These are phyloP conservation scores for Trilocha varians DNA, from an alignment of 2,888 invertebrate species.

Conservation along the genomic window DNA sequence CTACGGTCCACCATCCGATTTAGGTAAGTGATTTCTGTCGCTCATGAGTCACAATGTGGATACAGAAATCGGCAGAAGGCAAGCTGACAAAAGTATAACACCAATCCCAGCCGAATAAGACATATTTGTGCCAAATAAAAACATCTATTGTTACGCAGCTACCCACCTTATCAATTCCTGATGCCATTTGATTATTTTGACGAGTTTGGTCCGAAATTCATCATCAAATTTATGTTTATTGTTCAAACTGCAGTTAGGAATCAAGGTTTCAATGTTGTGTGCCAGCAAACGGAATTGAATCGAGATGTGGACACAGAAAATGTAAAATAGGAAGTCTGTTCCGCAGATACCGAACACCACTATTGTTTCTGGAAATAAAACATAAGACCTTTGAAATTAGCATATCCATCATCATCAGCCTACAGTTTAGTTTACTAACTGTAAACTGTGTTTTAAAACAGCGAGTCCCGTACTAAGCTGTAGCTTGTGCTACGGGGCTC, in stretches of 20 bases:
- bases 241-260: constrained; percentile 9
- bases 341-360: constrained; percentile 22
- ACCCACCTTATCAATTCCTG: constrained; percentile 35
- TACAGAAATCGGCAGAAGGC: too few species aligned
- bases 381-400: not conserved
- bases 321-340: constrained; percentile 36
- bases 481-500: too few species aligned
- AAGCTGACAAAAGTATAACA: too few species aligned
- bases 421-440: too few species aligned
- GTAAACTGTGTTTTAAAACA: too few species aligned
- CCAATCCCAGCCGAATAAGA: too few species aligned
- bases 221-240: constrained; percentile 11
- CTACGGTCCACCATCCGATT: too few species aligned
- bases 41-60: too few species aligned
- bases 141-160: too few species aligned
- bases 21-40: too few species aligned
- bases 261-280: constrained; percentile 23
- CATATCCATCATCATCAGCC: not conserved
- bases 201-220: constrained; percentile 20
- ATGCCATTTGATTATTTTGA: constrained; percentile 33
- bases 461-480: too few species aligned
- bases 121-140: too few species aligned
- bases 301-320: constrained; percentile 33
- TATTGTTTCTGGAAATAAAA: constrained; percentile 24
- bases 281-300: constrained; percentile 39